Evolutionary conservation across 2,888 invertebrate species (phyloP).

Genomic region (Hirtodrosophila alboralis): DNA sequence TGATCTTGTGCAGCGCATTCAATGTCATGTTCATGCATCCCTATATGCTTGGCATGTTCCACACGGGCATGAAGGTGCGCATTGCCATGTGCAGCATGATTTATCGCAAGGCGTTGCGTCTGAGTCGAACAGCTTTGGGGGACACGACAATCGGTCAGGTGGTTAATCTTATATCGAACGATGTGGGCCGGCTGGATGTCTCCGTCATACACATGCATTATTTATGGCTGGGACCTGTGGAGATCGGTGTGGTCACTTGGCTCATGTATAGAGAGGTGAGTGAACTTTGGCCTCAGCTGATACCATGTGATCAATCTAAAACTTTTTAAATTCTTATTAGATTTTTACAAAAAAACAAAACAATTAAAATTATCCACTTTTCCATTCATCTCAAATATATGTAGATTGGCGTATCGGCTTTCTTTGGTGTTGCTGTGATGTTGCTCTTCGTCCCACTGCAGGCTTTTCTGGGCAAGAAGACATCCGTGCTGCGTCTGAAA

Average conservation of each 20-base stretch:
- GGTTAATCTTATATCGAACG: conserved; percentile 97
- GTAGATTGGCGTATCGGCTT: conserved; percentile 85
- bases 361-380: no score
- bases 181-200: conserved; percentile 89
- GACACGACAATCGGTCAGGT: conserved; percentile 90
- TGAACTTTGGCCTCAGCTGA: conserved; percentile 1
- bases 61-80: conserved; percentile 85
- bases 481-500: conserved; percentile 89
- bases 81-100: conserved; percentile 89
- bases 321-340: no score
- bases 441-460: conserved; percentile 90
- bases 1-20: conserved; percentile 89
- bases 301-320: no score
- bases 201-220: conserved; percentile 95
- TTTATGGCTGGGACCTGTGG: conserved; percentile 95
- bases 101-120: conserved; percentile 87
- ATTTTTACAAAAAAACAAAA: no score
- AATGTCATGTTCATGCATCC: conserved; percentile 94
- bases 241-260: conserved; percentile 91
- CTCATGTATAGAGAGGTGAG: conserved; percentile 89
- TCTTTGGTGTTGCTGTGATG: conserved; percentile 86
- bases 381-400: not conserved
- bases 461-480: conserved; percentile 91
- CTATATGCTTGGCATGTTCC: conserved; percentile 90
- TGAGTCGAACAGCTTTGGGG: conserved; percentile 90